Percentiles rank a stretch among this genome's conserved stretches.
These are phyloP conservation scores for Polypterus bichir DNA, from an alignment of 2,113 vertebrate species.

Conservation along the genomic window DNA sequence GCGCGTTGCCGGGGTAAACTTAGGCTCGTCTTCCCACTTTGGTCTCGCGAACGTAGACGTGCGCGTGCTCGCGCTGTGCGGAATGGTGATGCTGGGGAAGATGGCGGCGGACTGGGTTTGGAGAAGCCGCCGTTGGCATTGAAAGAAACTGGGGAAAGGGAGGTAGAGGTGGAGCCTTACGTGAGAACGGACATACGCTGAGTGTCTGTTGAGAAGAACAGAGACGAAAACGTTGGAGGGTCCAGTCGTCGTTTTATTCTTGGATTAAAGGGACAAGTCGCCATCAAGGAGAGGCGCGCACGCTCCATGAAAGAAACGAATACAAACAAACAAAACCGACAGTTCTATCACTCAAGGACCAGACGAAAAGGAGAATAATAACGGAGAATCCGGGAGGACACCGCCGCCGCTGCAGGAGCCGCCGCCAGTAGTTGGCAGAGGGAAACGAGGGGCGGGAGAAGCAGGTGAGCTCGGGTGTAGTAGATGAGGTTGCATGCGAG, in stretches of 20 bases:
- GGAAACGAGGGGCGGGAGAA: background rate
- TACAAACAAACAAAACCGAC: background rate
- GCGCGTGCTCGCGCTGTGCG: conserved; percentile 26
- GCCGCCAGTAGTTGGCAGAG: background rate
- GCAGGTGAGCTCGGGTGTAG: background rate
- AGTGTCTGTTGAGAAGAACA: background rate
- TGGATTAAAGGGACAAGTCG: too few species aligned
- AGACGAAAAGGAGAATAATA: background rate
- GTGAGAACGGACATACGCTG: background rate
- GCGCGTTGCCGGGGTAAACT: too few species aligned
- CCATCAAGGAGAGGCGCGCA: too few species aligned
- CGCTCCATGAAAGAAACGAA: background rate
- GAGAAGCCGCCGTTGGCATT: conserved; percentile 39
- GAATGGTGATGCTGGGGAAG: conserved; percentile 41
- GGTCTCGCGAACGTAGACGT: background rate
- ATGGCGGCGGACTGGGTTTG: conserved; percentile 51
- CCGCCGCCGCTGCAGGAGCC: too few species aligned
- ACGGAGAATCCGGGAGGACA: background rate
- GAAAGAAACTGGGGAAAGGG: conserved; percentile 35
- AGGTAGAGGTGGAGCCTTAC: conserved; percentile 4
- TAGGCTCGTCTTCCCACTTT: too few species aligned
- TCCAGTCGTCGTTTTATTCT: too few species aligned
- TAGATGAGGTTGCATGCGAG: background rate
- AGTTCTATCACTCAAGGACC: background rate
- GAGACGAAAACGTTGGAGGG: background rate